phyloP scores from a whole-genome alignment of 2,113 vertebrate species.

The Recurvirostra avosetta region DNA sequence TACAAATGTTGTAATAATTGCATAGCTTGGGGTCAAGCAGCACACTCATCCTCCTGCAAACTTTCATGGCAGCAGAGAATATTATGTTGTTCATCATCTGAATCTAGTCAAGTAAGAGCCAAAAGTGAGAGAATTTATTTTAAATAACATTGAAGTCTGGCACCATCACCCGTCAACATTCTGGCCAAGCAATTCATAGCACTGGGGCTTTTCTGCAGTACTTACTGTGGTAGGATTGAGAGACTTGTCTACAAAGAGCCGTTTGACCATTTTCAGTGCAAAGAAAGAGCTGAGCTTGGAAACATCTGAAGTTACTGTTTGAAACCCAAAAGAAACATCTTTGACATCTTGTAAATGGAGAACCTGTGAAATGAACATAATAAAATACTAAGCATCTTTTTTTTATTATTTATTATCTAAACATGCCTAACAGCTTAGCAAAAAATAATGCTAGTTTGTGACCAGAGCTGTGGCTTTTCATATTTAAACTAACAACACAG shows the following conservation, averaged over 20 bases:
- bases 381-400: background rate
- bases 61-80: background rate
- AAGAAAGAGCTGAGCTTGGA: constrained; percentile 78
- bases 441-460: background rate
- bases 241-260: constrained; percentile 77
- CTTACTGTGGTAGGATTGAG: constrained; percentile 74
- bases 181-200: background rate
- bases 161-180: background rate
- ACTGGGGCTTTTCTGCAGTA: background rate
- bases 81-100: background rate
- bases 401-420: background rate
- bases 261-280: constrained; percentile 76
- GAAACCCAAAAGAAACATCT: constrained; percentile 79
- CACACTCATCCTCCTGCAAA: background rate
- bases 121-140: background rate
- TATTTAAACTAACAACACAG: background rate
- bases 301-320: constrained; percentile 77
- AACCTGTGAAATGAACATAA: constrained; percentile 65
- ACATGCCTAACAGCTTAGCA: background rate
- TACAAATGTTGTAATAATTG: background rate
- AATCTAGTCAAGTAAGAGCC: background rate
- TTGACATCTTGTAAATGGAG: constrained; percentile 80
- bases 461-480: background rate
- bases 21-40: background rate
- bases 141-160: background rate